Evolutionary conservation across 2,797 vertebrate genomes (phyloP).

Genomic region (Tachyglossus aculeatus): DNA sequence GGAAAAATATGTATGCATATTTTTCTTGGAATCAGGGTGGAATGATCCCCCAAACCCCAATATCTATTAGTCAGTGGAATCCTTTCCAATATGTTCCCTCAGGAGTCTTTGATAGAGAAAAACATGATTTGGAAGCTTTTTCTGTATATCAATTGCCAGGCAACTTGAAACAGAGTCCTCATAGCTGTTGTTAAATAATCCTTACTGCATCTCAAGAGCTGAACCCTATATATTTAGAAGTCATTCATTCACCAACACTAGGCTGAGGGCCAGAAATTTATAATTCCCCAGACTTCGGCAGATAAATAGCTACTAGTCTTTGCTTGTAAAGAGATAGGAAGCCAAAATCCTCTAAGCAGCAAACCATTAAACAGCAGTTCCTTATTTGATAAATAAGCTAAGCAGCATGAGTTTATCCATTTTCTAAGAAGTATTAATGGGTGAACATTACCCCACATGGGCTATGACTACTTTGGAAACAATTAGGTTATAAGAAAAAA

Average conservation of each 20-base stretch:
- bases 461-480: slow-evolving; percentile 25
- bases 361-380: slow-evolving; percentile 38
- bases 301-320: slow-evolving; percentile 29
- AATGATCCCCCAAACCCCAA: slow-evolving; percentile 1
- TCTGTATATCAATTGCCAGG: neutral
- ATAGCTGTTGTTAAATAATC: neutral
- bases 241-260: slow-evolving; percentile 22
- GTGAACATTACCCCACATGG: slow-evolving; percentile 22
- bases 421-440: slow-evolving; percentile 5
- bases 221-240: neutral
- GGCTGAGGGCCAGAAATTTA: slow-evolving; percentile 20
- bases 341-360: slow-evolving; percentile 25
- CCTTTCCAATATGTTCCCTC: neutral
- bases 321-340: slow-evolving; percentile 44
- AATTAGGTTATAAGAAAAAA: slow-evolving; percentile 9
- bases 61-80: neutral
- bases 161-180: neutral
- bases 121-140: neutral
- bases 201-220: neutral
- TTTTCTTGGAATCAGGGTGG: slow-evolving; percentile 20
- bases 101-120: neutral
- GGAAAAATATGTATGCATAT: neutral
- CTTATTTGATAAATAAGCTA: slow-evolving; percentile 37
- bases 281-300: slow-evolving; percentile 28
- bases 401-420: slow-evolving; percentile 12